Evolutionary conservation across 2,113 vertebrate genomes (phyloP).

Genomic region (Arenaria interpres): DNA sequence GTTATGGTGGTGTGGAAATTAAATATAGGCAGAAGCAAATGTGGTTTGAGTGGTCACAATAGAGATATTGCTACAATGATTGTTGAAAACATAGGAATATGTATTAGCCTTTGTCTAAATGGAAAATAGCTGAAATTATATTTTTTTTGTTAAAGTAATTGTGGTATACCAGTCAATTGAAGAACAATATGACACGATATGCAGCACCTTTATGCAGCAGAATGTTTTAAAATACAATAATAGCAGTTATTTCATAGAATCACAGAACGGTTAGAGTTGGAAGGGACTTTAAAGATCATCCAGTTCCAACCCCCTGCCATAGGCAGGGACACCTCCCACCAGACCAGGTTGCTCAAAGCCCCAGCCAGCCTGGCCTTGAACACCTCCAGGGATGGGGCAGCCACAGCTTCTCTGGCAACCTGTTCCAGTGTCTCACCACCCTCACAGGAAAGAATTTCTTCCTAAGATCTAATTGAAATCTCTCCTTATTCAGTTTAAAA

Average conservation of each 20-base stretch:
- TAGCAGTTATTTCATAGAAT: not conserved
- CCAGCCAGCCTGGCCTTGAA: too few species aligned
- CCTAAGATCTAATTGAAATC: too few species aligned
- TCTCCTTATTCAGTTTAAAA: too few species aligned
- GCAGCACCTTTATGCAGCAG: not conserved
- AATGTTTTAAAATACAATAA: not conserved
- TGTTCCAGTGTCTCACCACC: too few species aligned
- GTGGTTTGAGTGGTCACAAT: not conserved
- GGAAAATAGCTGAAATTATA: not conserved
- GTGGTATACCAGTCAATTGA: not conserved
- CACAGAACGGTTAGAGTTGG: too few species aligned
- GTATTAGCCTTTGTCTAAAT: not conserved
- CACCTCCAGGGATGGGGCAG: too few species aligned
- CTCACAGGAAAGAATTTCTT: too few species aligned
- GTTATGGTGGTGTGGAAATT: not conserved
- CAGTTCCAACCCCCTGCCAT: too few species aligned
- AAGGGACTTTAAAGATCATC: too few species aligned
- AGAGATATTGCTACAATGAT: not conserved
- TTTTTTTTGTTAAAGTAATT: not conserved
- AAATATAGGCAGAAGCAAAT: not conserved
- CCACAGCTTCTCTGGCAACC: too few species aligned
- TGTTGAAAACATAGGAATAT: not conserved
- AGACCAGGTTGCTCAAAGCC: too few species aligned
- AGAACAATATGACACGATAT: fast-evolving
- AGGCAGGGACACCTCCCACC: too few species aligned